Evolutionary conservation across 1,140 invertebrate species (phyloP), one percentile per base, ranked within the genome.

Genomic region (Pseudoatta argentina): DNA sequence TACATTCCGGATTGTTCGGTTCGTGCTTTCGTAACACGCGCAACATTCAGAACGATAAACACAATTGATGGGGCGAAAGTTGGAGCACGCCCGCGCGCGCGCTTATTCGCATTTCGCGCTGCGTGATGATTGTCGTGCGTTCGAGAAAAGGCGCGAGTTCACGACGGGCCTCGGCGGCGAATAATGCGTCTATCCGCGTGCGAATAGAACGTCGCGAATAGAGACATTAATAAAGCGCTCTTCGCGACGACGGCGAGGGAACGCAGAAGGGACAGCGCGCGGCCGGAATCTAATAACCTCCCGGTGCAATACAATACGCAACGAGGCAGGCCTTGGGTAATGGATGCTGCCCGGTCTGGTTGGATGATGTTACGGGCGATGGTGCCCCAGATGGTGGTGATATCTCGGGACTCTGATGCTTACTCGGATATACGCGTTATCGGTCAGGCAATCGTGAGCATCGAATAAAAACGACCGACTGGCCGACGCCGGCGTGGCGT

Each of bases 201-300:
- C 67, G 78, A 51, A 24, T 24, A 24, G 24, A 24, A 76, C 86
- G 86, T 85, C 85, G 79, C 69, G 87, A 91, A 91, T 91, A 91
- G 88, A 92, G 91, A 92, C 91, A 91, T 92, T 92, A 92, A 92
- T 91, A 91, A 92, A 85, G 83, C 57, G 78, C 69, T 16, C 55
- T 61, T 83, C 91, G 87, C 78, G 91, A 86, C 88, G 89, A 75
- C 85, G 88, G 39, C 75, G 75, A 48, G 72, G 44, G 72, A 77
- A 79, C 76, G 78, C 55, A 73, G 79, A 59, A 34, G 63, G 59
- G 81, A 57, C 57, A 61, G 51, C 53, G 30, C 53, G 57, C 66
- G 67, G 86, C 72, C 78, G 79, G 75, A 71, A 90, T 34, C 5
- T 34, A 34, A 34, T 34, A 34, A 34, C 63, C 79, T 59, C 72